These are phyloP conservation scores for Lophochroa leadbeateri DNA, from an alignment of 2,113 vertebrate genomes.

Conservation along the genomic window DNA sequence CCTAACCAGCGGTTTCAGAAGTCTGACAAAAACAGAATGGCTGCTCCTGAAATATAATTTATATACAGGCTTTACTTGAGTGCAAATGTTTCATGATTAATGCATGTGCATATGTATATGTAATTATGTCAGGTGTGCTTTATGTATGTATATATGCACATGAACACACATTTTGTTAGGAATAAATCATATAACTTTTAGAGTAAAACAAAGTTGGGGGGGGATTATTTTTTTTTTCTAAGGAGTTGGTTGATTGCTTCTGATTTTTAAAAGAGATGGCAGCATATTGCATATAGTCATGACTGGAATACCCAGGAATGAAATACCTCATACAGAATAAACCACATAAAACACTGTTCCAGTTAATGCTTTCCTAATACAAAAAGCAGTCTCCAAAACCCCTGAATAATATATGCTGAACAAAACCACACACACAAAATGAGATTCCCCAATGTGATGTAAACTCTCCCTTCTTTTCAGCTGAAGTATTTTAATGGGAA, in stretches of 20 bases:
- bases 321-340: background rate
- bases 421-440: background rate
- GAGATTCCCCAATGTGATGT: background rate
- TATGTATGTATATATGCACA: background rate
- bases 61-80: background rate
- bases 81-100: background rate
- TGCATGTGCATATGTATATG: fast-evolving
- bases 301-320: background rate
- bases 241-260: background rate
- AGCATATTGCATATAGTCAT: background rate
- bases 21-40: background rate
- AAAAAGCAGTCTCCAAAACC: background rate
- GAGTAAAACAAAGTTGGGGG: background rate
- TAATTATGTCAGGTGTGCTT: background rate
- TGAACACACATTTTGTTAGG: background rate
- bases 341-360: background rate
- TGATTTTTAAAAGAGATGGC: background rate
- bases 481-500: background rate
- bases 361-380: background rate
- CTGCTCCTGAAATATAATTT: background rate
- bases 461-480: background rate
- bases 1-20: background rate
- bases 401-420: background rate
- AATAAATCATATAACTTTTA: background rate
- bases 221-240: background rate